Base-by-base conservation (phyloP, 1,140 invertebrate species). In the Drosophila prosaltans region DNA sequence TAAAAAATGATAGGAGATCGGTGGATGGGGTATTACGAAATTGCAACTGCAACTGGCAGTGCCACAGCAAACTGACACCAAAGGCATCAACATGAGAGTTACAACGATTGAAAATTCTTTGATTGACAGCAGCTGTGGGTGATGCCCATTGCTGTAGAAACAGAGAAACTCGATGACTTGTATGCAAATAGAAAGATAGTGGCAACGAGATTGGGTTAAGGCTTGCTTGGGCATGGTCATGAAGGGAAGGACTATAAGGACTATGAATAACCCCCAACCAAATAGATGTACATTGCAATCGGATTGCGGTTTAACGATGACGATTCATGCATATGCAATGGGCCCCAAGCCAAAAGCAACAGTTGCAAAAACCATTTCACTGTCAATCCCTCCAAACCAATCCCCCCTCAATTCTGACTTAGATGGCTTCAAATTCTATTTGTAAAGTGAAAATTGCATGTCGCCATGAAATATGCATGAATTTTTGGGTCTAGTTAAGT, bases 381-480 rank as follows among this genome's bases (percentile, higher is more conserved):
- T 51, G 45, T 26, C 45, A 26, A 51, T 24, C 24, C 16, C 4
- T 30, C 28, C 4, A 30, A 30, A 30, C 28, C 16, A 45, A 30
- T 0, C 45, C 16, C 45, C 45, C 45, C 8, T 6, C 45, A 24
- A 51, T 26, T 51, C 8, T 26, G 8, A 26, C n/a, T 24, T 39
- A n/a, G 32, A 59, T 59, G 32, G 32, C 57, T 59, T 39, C 21
- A 39, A 59, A 59, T 39, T 39, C 30, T 59, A 32, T 59, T 59
- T 59, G 36, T 59, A 21, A 32, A 39, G 57, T 59, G 57, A 59
- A 39, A 59, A 59, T 59, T 59, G 57, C 57, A 59, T 59, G 16
- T 59, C 57, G 30, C 30, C 36, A 59, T 59, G 36, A 39, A 36
- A 36, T 39, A 59, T 39, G 32, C 16, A 32, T 30, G 30, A 21